These are phyloP conservation scores for Folsomia candida DNA, from an alignment of 2,888 invertebrate genomes.

Conservation along the genomic window DNA sequence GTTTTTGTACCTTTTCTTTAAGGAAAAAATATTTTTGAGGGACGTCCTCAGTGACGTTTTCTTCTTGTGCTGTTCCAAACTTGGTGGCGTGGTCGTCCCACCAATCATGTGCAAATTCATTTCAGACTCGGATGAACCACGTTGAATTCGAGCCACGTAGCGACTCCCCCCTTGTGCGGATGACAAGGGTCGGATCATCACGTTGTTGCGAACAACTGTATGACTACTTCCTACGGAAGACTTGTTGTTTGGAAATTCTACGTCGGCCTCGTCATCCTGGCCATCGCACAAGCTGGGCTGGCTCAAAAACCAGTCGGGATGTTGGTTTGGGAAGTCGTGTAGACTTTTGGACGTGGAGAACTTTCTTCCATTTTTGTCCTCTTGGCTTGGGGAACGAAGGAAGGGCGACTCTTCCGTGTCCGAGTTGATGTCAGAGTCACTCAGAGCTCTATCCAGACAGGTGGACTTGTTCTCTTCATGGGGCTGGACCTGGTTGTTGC, in stretches of 20 bases:
- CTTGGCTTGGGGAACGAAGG: conserved; percentile 20
- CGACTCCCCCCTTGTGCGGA: conserved; percentile 27
- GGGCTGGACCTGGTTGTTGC: conserved; percentile 10
- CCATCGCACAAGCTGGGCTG: conserved; percentile 41
- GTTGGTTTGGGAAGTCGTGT: conserved; percentile 34
- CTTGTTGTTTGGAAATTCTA: neutral
- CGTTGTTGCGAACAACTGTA: conserved; percentile 27
- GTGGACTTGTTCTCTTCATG: conserved; percentile 17
- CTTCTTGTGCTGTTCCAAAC: conserved; percentile 45
- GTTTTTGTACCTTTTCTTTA: conserved; percentile 54
- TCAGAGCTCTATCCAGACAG: conserved; percentile 33
- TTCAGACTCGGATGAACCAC: conserved; percentile 32
- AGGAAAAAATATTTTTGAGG: conserved; percentile 54
- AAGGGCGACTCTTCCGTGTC: conserved; percentile 33
- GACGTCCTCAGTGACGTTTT: conserved; percentile 53
- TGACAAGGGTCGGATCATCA: conserved; percentile 37
- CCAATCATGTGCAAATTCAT: conserved; percentile 30
- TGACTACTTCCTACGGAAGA: conserved; percentile 11
- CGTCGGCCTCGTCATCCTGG: conserved; percentile 15
- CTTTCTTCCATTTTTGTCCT: conserved; percentile 25
- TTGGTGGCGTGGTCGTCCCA: conserved; percentile 21
- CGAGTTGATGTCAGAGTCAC: conserved; percentile 43
- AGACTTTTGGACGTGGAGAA: conserved; percentile 46
- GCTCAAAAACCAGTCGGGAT: conserved; percentile 36
- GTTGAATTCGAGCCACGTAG: conserved; percentile 31